Evolutionary conservation across 2,113 vertebrate species (phyloP).

Genomic region (Pseudorhombus dupliciocellatus): DNA sequence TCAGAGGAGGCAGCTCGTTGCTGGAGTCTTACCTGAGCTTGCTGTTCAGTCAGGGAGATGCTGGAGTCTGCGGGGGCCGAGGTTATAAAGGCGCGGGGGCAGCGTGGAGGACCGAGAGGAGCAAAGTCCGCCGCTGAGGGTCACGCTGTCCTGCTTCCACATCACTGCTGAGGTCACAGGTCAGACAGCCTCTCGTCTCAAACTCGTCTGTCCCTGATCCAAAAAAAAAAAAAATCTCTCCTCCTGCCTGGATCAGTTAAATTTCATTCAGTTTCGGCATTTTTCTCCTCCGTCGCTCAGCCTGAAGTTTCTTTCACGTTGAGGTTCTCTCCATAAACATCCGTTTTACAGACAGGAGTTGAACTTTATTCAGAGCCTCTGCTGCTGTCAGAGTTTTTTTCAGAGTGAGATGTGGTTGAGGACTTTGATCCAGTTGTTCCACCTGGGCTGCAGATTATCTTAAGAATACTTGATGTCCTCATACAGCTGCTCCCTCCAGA

Average conservation of each 20-base stretch:
- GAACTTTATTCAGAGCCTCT: neutral
- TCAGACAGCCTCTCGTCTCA: neutral
- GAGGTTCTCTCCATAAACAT: too few species aligned
- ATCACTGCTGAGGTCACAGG: constrained; percentile 22
- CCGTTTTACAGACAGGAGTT: too few species aligned
- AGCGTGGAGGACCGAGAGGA: neutral
- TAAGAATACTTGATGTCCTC: constrained; percentile 19
- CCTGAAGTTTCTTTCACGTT: too few species aligned
- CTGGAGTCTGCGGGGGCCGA: neutral
- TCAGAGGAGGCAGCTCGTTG: neutral
- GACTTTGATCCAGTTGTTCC: constrained; percentile 48
- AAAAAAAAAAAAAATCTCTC: too few species aligned
- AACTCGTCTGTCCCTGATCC: too few species aligned
- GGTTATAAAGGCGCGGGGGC: constrained; percentile 53
- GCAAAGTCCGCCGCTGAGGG: constrained; percentile 67
- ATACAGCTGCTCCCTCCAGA: neutral
- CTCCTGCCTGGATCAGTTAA: too few species aligned
- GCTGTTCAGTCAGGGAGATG: constrained; percentile 8
- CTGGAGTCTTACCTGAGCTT: constrained; percentile 31
- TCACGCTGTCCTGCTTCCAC: constrained; percentile 56
- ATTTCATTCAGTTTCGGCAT: too few species aligned
- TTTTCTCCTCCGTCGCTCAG: too few species aligned
- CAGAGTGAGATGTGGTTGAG: constrained; percentile 25
- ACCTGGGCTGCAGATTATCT: constrained; percentile 30
- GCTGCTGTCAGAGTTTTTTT: neutral